Evolutionary conservation across 2,797 vertebrate genomes (phyloP), one percentile per base, ranked within the genome.

Genomic region (Sphenopsis melanotis): DNA sequence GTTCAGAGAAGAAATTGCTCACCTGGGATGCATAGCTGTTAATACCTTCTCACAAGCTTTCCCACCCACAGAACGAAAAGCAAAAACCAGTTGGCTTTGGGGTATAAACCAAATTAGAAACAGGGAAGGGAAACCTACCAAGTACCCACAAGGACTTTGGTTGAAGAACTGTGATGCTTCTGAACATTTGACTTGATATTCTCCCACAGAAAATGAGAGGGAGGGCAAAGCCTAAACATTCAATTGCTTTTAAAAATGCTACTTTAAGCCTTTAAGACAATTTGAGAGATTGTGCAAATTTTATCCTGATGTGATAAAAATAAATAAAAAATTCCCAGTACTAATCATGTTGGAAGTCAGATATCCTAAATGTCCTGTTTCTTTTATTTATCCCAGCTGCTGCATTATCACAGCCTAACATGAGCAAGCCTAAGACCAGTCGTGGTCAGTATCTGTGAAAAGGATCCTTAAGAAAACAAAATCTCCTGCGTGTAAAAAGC

Each of bases 51-150:
- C 77, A 60, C 68, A 74, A 53, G 75, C 15, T 41, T 91, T 93
- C 68, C 85, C 71, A 91, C 79, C 87, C 89, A 94, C 93, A 85
- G 87, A 87, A 87, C 0, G 14, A 92, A 87, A 17, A 93, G 82
- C 65, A 53, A 91, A 93, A 92, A 49, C 17, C 56, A 52, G 53
- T 66, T 82, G 59, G 78, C 91, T 96, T 89, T 91, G 46, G 75
- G 56, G 71, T 93, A 84, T 77, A 91, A 94, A 93, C 71, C 68
- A 80, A 89, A 94, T 74, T 89, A 92, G 91, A 94, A 96, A 70
- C 63, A 87, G 84, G 60, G 87, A 87, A 87, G 75, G 70, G 75
- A 94, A 96, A 60, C 78, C 68, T 93, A 87, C 78, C 81, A 70
- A 66, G 46, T 85, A 81, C 78, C 78, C 84, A 87, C 60, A 74